A percentile compares a stretch with the other conserved stretches of the same genome.
phyloP scores from a whole-genome alignment of 2,888 invertebrate species.

The Capitulum mitella region DNA sequence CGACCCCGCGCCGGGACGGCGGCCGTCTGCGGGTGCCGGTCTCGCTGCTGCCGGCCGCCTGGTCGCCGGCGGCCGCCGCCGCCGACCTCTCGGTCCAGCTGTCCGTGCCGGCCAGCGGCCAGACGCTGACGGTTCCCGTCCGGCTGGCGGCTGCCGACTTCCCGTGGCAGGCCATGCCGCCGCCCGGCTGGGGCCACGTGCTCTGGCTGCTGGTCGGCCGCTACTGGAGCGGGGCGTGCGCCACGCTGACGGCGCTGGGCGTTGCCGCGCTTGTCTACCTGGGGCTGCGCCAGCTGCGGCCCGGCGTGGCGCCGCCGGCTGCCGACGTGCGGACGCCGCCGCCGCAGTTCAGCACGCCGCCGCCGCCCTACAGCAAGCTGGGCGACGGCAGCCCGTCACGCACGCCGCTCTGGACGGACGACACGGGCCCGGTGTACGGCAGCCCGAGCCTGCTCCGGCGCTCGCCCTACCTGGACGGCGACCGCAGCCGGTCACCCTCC shows the following conservation, averaged over 20 bases:
- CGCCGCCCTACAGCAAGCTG: neutral
- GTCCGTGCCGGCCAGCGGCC: neutral
- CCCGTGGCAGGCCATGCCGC: neutral
- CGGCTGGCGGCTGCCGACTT: neutral
- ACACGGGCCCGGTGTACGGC: constrained; percentile 9
- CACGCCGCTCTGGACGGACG: constrained; percentile 11
- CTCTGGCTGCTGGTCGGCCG: neutral
- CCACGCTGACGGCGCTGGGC: constrained; percentile 3
- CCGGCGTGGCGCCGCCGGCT: neutral
- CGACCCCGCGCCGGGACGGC: constrained; percentile 1
- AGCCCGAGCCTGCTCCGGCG: neutral
- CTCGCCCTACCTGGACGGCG: neutral
- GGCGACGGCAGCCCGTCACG: neutral
- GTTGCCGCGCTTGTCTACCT: constrained; percentile 5
- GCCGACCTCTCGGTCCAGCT: neutral
- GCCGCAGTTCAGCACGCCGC: neutral
- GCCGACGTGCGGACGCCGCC: neutral
- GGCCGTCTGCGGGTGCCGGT: constrained; percentile 1
- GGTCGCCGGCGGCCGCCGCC: neutral
- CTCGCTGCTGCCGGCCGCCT: constrained; percentile 18
- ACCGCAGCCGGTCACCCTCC: neutral
- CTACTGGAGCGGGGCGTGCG: neutral
- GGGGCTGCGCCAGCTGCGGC: constrained; percentile 12
- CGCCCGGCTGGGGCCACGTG: constrained; percentile 18
- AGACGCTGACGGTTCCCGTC: neutral